Percentiles rank a stretch among this genome's conserved stretches.
These are phyloP conservation scores for Myotis vivesi DNA, from an alignment of 2,797 vertebrate species.

Conservation along the genomic window DNA sequence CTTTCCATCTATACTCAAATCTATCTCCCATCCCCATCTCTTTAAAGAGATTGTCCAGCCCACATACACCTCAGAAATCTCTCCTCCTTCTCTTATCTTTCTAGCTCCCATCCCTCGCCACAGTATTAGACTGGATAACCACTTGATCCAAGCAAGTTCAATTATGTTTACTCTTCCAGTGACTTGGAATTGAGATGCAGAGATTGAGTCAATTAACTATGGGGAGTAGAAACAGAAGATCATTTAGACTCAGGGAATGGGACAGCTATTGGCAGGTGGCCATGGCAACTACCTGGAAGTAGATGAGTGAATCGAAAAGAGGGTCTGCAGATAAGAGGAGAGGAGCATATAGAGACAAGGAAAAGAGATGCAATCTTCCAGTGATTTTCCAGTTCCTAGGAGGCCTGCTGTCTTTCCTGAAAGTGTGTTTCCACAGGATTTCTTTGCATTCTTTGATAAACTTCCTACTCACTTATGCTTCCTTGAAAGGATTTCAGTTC, in stretches of 20 bases:
- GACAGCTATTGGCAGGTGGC: background rate
- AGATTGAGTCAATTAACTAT: background rate
- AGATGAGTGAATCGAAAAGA: background rate
- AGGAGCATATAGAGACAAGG: background rate
- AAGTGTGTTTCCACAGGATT: background rate
- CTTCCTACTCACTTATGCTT: background rate
- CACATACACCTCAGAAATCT: background rate
- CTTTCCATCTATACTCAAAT: background rate
- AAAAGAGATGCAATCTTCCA: background rate
- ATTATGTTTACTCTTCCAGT: background rate
- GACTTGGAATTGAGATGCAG: background rate
- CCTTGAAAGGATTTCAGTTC: constrained; percentile 14
- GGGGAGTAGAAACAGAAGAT: background rate
- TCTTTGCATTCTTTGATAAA: background rate
- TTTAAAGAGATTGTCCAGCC: background rate
- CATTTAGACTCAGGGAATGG: background rate
- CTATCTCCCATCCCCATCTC: background rate
- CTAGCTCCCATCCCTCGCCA: background rate
- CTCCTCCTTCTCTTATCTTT: background rate
- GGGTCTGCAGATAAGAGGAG: background rate
- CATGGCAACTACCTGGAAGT: background rate
- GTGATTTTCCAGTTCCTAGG: background rate
- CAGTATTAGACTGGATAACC: background rate
- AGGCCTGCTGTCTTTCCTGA: background rate
- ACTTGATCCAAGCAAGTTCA: background rate